Evolutionary conservation across 2,888 invertebrate genomes (phyloP).

Genomic region (Biston betularia): DNA sequence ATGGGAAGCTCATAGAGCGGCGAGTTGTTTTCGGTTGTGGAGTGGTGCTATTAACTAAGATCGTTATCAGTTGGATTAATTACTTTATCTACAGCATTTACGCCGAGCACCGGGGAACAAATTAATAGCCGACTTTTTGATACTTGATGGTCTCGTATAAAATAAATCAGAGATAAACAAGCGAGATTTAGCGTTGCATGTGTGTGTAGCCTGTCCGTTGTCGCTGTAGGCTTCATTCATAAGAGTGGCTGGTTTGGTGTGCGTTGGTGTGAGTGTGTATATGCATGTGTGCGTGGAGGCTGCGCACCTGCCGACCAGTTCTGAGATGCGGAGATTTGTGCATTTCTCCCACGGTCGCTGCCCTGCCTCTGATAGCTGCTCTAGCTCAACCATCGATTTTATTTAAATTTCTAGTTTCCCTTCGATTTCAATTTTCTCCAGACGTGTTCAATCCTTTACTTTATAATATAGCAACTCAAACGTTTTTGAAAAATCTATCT

Average conservation of each 20-base stretch:
- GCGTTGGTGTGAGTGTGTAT: constrained; percentile 54
- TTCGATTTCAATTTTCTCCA: constrained; percentile 10
- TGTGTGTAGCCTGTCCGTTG: constrained; percentile 52
- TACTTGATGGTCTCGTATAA: constrained; percentile 77
- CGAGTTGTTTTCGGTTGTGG: constrained; percentile 38
- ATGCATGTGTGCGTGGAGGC: constrained; percentile 56
- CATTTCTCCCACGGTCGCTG: constrained; percentile 86
- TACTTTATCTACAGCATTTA: constrained; percentile 79
- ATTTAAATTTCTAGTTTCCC: constrained; percentile 72
- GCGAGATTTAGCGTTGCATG: constrained; percentile 67
- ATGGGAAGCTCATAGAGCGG: constrained; percentile 34
- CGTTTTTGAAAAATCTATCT: no score
- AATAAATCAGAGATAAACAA: constrained; percentile 85
- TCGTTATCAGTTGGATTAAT: constrained; percentile 76
- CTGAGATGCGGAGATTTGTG: constrained; percentile 86
- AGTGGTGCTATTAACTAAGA: constrained; percentile 60
- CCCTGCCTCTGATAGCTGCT: constrained; percentile 75
- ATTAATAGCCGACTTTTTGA: constrained; percentile 81
- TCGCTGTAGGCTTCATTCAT: constrained; percentile 79
- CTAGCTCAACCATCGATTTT: constrained; percentile 78
- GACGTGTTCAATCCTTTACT: neutral
- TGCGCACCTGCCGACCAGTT: constrained; percentile 86
- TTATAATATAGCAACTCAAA: neutral
- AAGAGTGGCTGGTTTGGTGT: constrained; percentile 72
- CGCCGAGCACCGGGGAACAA: constrained; percentile 73